These are phyloP conservation scores for Metopolophium dirhodum DNA, from an alignment of 1,140 invertebrate species.

Conservation along the genomic window DNA sequence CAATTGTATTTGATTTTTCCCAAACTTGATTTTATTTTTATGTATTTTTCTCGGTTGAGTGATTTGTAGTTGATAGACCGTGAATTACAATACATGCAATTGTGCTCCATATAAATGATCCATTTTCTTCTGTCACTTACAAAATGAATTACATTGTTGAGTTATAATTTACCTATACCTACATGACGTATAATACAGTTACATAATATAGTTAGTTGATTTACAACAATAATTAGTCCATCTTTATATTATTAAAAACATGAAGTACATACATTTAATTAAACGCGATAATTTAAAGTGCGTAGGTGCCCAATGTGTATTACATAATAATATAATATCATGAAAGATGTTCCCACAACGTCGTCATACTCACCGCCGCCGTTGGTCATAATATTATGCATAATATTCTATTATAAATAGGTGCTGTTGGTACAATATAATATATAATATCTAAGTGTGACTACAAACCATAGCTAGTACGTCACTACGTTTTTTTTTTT, in stretches of 20 bases:
- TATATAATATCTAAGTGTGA: neutral
- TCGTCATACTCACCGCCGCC: neutral
- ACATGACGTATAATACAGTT: neutral
- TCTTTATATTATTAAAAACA: neutral
- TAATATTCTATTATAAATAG: neutral
- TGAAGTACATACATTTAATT: neutral
- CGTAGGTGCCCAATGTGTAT: neutral
- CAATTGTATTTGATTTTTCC: neutral
- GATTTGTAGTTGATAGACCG: slow-evolving; percentile 15
- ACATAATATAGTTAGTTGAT: neutral
- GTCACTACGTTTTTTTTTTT: slow-evolving; percentile 18
- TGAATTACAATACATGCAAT: slow-evolving; percentile 17
- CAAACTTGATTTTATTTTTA: slow-evolving; percentile 11
- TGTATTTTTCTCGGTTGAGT: slow-evolving; percentile 18
- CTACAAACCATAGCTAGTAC: neutral
- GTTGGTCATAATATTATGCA: neutral
- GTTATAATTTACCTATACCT: neutral
- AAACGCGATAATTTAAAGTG: neutral
- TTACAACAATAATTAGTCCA: neutral
- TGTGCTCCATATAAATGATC: slow-evolving; percentile 2
- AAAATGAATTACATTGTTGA: neutral
- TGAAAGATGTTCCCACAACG: neutral
- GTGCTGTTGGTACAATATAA: neutral
- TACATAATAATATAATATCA: neutral
- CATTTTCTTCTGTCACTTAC: neutral